Evolutionary conservation across 2,888 invertebrate species (phyloP), one percentile per base, ranked within the genome.

Genomic region (Crioceris asparagi): DNA sequence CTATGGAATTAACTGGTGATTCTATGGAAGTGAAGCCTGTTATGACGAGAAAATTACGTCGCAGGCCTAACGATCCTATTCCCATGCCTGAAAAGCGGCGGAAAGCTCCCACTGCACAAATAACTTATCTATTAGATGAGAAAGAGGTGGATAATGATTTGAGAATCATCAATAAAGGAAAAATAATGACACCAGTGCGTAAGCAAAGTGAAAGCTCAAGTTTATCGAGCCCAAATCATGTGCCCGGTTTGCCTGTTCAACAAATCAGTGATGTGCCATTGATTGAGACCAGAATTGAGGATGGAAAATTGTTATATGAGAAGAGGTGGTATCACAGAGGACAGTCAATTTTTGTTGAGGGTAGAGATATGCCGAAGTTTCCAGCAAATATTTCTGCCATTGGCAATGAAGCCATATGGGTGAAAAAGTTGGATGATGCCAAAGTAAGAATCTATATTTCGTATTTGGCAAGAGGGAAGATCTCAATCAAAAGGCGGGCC

Each of bases 241-340:
- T n/a, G n/a, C n/a, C n/a, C n/a, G n/a, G n/a, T n/a, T 8, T 43
- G n/a, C 17, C 43, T 2, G 26, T 43, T 21, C 44, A 40, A 25
- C 42, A 41, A 15, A 38, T 54, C 12, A 53, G 50, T 38, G 62
- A 64, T 29, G 32, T 66, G 19, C 64, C 74, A 33, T 62, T 74
- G 45, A 72, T 77, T 30, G 93, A 93, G 53, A 85, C 90, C 3
- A 76, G 86, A 44, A 90, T 94, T 48, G 94, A 94, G 66, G 93
- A 93, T 67, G 93, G 93, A 35, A 91, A 93, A 67, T 68, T 96
- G 41, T 70, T 88, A 55, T 93, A 90, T 66, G 93, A 94, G 66
- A 76, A 91, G 47, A 75, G 90, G 58, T 94, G 94, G 94, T 94
- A 84, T 67, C 92, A 93, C 58, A 74, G 93, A 44, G 93, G 93